Conservation (phyloP, 2,113 vertebrate genomes). For the Apus apus region DNA sequence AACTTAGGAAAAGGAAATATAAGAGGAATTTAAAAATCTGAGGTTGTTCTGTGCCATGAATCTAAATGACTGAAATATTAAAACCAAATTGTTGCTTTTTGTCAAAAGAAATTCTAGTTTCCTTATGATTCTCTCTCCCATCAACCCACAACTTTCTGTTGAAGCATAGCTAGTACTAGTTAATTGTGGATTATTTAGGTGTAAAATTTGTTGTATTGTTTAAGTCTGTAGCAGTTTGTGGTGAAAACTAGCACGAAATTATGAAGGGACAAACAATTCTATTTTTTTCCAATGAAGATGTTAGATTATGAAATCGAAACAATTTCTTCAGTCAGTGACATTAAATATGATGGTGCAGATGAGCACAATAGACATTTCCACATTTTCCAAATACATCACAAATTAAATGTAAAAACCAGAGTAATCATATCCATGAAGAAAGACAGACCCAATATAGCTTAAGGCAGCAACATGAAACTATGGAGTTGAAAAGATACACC, state of each 20-base stretch:
- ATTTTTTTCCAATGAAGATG: not conserved
- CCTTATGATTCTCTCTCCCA: not conserved
- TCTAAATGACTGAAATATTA: not conserved
- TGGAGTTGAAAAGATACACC: not conserved
- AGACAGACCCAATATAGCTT: accelerated
- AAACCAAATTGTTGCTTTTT: not conserved
- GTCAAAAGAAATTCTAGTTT: not conserved
- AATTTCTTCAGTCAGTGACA: not conserved
- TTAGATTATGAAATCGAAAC: not conserved
- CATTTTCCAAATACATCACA: not conserved
- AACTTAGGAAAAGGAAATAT: not conserved
- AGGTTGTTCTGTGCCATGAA: not conserved
- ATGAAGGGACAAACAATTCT: not conserved
- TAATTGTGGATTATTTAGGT: not conserved
- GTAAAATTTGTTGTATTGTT: not conserved
- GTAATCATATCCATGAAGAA: not conserved
- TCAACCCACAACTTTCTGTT: not conserved
- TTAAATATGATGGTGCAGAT: not conserved
- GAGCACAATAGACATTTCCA: not conserved
- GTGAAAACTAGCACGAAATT: not conserved
- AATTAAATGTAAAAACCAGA: not conserved
- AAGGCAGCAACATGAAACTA: not conserved
- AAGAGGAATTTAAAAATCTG: not conserved
- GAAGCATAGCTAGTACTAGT: not conserved
- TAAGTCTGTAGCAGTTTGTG: not conserved